phyloP scores from a whole-genome alignment of 2,888 invertebrate species.

The Chaitophorus viminalis region DNA sequence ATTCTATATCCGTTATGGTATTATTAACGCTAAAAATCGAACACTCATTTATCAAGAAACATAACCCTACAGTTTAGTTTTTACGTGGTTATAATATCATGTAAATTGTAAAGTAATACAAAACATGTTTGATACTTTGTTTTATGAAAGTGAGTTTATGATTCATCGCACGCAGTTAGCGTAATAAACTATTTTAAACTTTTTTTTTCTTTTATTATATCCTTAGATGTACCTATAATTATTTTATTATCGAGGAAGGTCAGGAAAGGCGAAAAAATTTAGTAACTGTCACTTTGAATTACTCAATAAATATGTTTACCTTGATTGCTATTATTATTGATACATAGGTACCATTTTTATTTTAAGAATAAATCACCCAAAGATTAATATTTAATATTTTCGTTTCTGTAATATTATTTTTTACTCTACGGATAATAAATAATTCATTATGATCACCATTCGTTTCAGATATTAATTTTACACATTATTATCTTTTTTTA shows the following conservation, averaged over 20 bases:
- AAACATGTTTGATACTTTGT: neutral
- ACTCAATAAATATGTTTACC: neutral
- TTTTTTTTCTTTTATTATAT: neutral
- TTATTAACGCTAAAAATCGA: neutral
- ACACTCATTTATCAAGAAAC: neutral
- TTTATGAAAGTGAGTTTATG: neutral
- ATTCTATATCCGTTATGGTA: neutral
- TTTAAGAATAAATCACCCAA: neutral
- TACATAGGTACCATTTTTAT: neutral
- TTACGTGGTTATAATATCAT: neutral
- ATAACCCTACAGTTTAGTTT: neutral
- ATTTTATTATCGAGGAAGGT: neutral
- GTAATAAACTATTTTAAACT: neutral
- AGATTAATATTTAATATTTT: conserved; percentile 14
- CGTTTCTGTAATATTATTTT: neutral
- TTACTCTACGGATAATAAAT: too few species aligned
- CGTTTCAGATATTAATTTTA: too few species aligned
- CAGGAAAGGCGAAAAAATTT: neutral
- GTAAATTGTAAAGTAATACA: neutral
- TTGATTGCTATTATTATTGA: neutral
- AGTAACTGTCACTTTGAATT: neutral
- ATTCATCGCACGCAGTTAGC: neutral
- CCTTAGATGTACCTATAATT: neutral
- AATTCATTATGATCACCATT: too few species aligned
- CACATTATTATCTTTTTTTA: neutral